These are phyloP conservation scores for Pinctada fucata DNA, from an alignment of 2,888 invertebrate species.

Conservation along the genomic window DNA sequence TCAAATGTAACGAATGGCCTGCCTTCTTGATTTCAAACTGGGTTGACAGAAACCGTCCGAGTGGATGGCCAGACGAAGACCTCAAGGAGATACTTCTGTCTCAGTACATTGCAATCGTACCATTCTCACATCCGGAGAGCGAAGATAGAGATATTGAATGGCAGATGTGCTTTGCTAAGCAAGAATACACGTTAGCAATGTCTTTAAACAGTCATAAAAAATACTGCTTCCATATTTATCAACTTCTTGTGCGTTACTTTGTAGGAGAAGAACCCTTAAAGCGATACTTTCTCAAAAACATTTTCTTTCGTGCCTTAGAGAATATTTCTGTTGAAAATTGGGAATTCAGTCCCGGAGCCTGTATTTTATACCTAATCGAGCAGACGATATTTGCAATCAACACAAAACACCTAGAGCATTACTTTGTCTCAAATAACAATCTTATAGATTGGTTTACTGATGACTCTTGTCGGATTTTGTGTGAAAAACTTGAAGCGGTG, in stretches of 20 bases:
- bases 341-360: constrained; percentile 18
- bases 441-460: constrained; percentile 24
- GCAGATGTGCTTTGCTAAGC: constrained; percentile 16
- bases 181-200: constrained; percentile 14
- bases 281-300: constrained; percentile 17
- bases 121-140: constrained; percentile 10
- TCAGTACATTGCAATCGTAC: constrained; percentile 7
- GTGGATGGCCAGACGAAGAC: constrained; percentile 26
- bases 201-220: constrained; percentile 15
- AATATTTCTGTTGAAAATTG: constrained; percentile 13
- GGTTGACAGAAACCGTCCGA: constrained; percentile 21
- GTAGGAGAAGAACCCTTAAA: neutral
- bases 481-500: constrained; percentile 1
- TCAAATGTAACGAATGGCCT: neutral
- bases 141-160: constrained; percentile 15
- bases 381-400: neutral
- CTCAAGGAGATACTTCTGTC: neutral
- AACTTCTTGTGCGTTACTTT: constrained; percentile 27
- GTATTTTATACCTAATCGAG: constrained; percentile 29
- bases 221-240: constrained; percentile 33
- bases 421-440: constrained; percentile 32
- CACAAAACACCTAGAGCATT: constrained; percentile 19
- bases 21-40: neutral
- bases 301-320: constrained; percentile 34
- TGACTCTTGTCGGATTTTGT: neutral